Conservation (phyloP, 2,888 invertebrate species). For the Invenusta paracnida region DNA sequence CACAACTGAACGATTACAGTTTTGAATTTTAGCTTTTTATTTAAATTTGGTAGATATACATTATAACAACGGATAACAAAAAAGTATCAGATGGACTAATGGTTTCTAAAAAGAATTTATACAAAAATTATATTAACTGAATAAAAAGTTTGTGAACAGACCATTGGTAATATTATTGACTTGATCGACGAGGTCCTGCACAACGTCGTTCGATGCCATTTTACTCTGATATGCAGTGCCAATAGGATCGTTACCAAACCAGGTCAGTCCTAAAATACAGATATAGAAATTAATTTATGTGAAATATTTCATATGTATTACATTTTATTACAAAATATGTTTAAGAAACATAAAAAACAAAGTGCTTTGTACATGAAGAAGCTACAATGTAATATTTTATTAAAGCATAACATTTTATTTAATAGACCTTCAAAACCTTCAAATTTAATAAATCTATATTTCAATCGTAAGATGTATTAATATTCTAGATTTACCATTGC, state of each 20-base stretch:
- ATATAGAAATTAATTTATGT: neutral
- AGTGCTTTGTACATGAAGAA: neutral
- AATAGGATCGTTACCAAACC: conserved; percentile 27
- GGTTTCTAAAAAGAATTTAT: too few relatives aligned
- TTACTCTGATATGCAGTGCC: conserved; percentile 1
- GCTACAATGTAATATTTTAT: neutral
- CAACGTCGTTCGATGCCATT: neutral
- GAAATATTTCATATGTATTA: neutral
- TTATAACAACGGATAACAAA: too few relatives aligned
- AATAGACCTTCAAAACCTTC: too few relatives aligned
- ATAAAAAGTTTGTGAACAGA: too few relatives aligned
- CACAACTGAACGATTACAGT: too few relatives aligned
- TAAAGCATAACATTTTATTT: too few relatives aligned
- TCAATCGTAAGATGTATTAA: too few relatives aligned
- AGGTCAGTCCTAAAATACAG: conserved; percentile 9
- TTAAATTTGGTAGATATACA: too few relatives aligned
- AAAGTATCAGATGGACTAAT: too few relatives aligned
- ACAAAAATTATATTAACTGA: too few relatives aligned
- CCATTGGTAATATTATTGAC: conserved; percentile 27
- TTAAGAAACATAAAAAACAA: neutral
- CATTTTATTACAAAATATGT: neutral
- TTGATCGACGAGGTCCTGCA: neutral
- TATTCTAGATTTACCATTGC: neutral
- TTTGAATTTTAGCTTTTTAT: too few relatives aligned
- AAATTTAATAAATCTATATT: too few relatives aligned